Conservation (phyloP, 2,888 invertebrate species). For the Habrosyne pyritoides region DNA sequence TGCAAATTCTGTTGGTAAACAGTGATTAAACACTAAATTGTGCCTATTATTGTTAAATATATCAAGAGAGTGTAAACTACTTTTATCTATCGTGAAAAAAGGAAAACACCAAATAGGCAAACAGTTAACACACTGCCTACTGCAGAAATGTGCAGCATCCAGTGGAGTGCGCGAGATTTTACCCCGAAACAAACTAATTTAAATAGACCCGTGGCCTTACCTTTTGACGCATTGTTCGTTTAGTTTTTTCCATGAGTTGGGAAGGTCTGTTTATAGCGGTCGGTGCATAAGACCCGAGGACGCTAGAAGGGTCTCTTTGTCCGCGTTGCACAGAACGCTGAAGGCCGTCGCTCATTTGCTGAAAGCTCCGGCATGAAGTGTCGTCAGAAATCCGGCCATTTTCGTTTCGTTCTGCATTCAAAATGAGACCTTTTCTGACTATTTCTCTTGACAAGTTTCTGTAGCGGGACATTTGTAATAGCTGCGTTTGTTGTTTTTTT, state of each 20-base stretch:
- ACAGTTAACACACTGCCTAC: slow-evolving; percentile 34
- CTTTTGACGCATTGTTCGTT: slow-evolving; percentile 36
- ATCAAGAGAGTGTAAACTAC: background rate
- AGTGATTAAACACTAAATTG: too few relatives aligned
- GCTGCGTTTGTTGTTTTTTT: background rate
- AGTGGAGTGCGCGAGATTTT: slow-evolving; percentile 31
- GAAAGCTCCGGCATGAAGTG: slow-evolving; percentile 68
- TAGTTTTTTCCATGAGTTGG: slow-evolving; percentile 27
- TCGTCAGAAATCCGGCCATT: slow-evolving; percentile 63
- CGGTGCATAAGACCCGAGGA: slow-evolving; percentile 39
- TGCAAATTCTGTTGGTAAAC: too few relatives aligned
- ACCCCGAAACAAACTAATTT: slow-evolving; percentile 37
- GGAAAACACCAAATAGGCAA: slow-evolving; percentile 24
- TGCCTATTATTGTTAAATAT: background rate
- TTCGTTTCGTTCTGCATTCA: slow-evolving; percentile 48
- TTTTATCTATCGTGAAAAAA: slow-evolving; percentile 11
- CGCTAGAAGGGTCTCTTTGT: slow-evolving; percentile 64
- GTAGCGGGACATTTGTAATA: background rate
- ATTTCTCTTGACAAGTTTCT: slow-evolving; percentile 15
- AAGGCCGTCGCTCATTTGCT: slow-evolving; percentile 72
- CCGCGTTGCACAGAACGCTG: slow-evolving; percentile 41
- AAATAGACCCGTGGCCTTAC: slow-evolving; percentile 42
- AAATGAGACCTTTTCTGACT: slow-evolving; percentile 33
- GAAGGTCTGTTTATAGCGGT: slow-evolving; percentile 29
- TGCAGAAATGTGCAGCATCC: slow-evolving; percentile 54